Conservation (phyloP, 2,113 vertebrate genomes). For the Irena cyanogastra region DNA sequence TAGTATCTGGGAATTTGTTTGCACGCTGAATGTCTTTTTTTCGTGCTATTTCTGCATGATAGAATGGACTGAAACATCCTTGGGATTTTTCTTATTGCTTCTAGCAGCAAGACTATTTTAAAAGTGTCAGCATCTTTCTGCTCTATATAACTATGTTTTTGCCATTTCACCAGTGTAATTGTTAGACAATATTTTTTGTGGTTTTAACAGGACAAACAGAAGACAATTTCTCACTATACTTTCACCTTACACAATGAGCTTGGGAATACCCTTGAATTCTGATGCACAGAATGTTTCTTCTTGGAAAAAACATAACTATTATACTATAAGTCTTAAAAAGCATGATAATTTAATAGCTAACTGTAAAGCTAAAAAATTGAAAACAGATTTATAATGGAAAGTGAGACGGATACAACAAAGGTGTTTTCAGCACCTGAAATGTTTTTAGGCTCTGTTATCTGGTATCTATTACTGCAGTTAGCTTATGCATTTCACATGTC, state of each 20-base stretch:
- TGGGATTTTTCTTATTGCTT: neutral
- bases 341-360: accelerated
- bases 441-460: neutral
- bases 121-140: neutral
- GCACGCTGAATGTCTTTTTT: neutral
- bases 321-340: neutral
- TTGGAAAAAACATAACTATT: neutral
- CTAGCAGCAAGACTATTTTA: neutral
- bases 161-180: neutral
- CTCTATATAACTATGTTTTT: neutral
- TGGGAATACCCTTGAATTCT: neutral
- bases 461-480: neutral
- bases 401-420: neutral
- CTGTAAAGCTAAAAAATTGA: neutral
- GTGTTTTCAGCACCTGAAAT: neutral
- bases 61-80: neutral
- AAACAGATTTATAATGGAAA: neutral
- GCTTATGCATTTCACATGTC: neutral
- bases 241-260: accelerated
- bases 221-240: neutral
- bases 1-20: neutral
- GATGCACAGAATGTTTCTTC: neutral
- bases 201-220: neutral
- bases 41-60: neutral
- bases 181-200: neutral